Evolutionary conservation across 2,888 invertebrate genomes (phyloP), one percentile per base, ranked within the genome.

Genomic region (Phorcus lineatus): DNA sequence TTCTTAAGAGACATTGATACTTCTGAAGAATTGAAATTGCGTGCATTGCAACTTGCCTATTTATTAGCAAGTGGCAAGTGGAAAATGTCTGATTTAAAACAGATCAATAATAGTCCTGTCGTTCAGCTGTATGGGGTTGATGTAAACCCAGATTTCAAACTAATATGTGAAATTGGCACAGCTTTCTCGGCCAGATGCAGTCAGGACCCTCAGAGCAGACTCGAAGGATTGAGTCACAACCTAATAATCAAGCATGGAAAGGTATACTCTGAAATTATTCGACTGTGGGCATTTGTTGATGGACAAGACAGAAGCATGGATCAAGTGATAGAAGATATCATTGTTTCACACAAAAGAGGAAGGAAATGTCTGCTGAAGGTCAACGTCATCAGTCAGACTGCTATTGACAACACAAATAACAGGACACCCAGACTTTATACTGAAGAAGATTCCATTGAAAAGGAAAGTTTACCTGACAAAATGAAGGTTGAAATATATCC

Each of bases 81-180:
- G 90, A 82, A 83, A 19, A 82, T 82, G 77, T 79, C 83, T 74
- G 79, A 88, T 55, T 85, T 85, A 74, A 88, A 87, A 70, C 86
- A 85, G 78, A 79, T 90, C 0, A 83, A 80, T 22, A 77, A 86
- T 76, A 84, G 86, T 4, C 88, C 88, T 11, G 62, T 80, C 19
- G 82, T 82, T 22, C 66, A 86, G 19, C 82, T 90, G 54, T 89
- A 84, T 80, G 87, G 88, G 77, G 87, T 87, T 24, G 87, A 86
- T 79, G 83, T 87, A 47, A 85, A 82, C 19, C 86, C 86, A 40
- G 80, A 28, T 84, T 86, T 9, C 36, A 84, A 88, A 70, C 88
- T 91, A 28, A 77, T 91, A 7, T 90, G 90, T 90, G 91, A 91
- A 77, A 79, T 89, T 17, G 90, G 90, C 7, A 82, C 90, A 19